Evolutionary conservation across 2,113 vertebrate species (phyloP).

Genomic region (Motacilla alba): DNA sequence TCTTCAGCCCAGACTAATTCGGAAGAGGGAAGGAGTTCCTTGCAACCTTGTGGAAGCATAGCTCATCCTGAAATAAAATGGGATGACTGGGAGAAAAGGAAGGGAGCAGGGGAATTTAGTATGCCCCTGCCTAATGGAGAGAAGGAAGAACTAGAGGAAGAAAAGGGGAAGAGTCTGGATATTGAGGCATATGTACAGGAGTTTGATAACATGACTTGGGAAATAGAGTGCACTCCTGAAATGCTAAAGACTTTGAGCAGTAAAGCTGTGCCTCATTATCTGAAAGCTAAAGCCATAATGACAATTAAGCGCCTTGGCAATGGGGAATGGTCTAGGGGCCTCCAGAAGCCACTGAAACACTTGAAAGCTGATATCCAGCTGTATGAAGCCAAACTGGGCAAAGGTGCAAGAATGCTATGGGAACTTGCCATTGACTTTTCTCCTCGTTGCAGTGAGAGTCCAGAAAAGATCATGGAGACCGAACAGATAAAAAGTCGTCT

Average conservation of each 20-base stretch:
- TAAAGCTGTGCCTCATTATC: slow-evolving; percentile 68
- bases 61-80: background rate
- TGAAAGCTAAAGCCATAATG: slow-evolving; percentile 75
- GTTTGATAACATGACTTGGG: slow-evolving; percentile 84
- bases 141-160: slow-evolving; percentile 19
- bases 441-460: slow-evolving; percentile 79
- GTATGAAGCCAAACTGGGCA: slow-evolving; percentile 79
- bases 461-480: slow-evolving; percentile 71
- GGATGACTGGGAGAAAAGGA: background rate
- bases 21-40: background rate
- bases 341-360: slow-evolving; percentile 76
- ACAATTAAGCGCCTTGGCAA: slow-evolving; percentile 77
- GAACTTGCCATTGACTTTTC: slow-evolving; percentile 82
- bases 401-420: slow-evolving; percentile 81
- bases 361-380: slow-evolving; percentile 76
- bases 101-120: background rate
- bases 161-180: slow-evolving; percentile 3
- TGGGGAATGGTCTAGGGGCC: slow-evolving; percentile 76
- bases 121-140: background rate
- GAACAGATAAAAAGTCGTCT: background rate
- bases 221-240: slow-evolving; percentile 81
- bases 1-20: background rate
- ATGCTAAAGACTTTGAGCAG: slow-evolving; percentile 73
- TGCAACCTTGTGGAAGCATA: background rate
- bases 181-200: slow-evolving; percentile 67